Percentiles rank a stretch among this genome's conserved stretches.
Evolutionary conservation across 2,113 vertebrate genomes (phyloP).

Genomic region (Ursus arctos): DNA sequence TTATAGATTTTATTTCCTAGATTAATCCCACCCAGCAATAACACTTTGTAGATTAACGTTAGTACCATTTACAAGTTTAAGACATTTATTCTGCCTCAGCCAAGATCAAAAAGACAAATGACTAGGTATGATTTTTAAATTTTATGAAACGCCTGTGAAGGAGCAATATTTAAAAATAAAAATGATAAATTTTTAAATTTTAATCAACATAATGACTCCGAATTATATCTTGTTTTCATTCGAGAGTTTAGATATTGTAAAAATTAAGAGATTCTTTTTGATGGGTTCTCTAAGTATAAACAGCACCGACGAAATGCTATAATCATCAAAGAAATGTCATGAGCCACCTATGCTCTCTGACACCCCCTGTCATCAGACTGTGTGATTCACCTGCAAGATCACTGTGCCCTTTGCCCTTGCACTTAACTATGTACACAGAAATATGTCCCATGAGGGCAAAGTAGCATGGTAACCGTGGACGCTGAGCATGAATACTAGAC

Average conservation of each 20-base stretch:
- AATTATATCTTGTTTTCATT: not conserved
- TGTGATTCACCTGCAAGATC: not conserved
- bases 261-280: not conserved
- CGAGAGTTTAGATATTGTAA: not conserved
- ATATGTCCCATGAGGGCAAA: not conserved
- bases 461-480: not conserved
- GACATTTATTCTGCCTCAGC: not conserved
- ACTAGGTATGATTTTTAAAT: conserved; percentile 8
- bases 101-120: not conserved
- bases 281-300: not conserved
- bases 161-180: conserved; percentile 33
- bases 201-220: not conserved
- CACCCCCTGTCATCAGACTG: not conserved
- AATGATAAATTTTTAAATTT: not conserved
- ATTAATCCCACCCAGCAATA: not conserved
- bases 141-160: conserved; percentile 7
- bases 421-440: not conserved
- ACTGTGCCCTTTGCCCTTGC: not conserved
- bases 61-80: not conserved
- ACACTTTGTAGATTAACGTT: not conserved
- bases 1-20: not conserved
- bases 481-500: not conserved
- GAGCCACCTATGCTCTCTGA: not conserved
- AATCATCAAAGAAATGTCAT: not conserved
- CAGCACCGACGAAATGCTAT: not conserved